Evolutionary conservation across 1,140 invertebrate species (phyloP).

Genomic region (Halyomorpha halys): DNA sequence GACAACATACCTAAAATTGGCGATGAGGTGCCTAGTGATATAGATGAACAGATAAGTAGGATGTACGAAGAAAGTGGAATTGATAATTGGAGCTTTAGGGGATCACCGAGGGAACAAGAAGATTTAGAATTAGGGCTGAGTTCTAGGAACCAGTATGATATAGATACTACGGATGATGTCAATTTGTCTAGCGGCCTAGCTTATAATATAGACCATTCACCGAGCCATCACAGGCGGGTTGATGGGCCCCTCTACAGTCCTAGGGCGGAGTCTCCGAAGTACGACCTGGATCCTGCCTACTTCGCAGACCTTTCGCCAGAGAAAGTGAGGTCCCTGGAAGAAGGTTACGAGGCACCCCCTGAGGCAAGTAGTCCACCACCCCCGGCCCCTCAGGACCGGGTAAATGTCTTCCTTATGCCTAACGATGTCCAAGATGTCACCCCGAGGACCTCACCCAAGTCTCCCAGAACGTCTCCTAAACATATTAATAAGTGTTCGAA

Average conservation of each 20-base stretch:
- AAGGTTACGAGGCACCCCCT: slow-evolving; percentile 48
- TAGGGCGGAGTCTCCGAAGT: neutral
- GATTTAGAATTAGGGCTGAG: slow-evolving; percentile 11
- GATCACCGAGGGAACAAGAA: slow-evolving; percentile 14
- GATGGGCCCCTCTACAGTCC: slow-evolving; percentile 10
- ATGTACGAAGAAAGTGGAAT: slow-evolving; percentile 52
- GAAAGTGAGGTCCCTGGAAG: slow-evolving; percentile 48
- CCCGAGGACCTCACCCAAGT: slow-evolving; percentile 56
- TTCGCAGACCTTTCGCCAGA: neutral
- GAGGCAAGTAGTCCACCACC: slow-evolving; percentile 61
- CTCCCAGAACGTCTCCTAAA: slow-evolving; percentile 61
- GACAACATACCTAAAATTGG: slow-evolving; percentile 38
- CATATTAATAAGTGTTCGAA: slow-evolving; percentile 52
- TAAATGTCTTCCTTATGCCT: slow-evolving; percentile 29
- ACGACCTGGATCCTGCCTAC: neutral
- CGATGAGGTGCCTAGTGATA: slow-evolving; percentile 52
- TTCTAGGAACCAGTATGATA: slow-evolving; percentile 19
- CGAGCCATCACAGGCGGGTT: slow-evolving; percentile 23
- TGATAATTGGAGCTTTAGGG: slow-evolving; percentile 58
- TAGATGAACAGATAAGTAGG: slow-evolving; percentile 57
- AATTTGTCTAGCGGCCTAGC: slow-evolving; percentile 12
- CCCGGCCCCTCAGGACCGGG: slow-evolving; percentile 50
- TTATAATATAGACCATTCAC: slow-evolving; percentile 38
- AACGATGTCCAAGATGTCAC: slow-evolving; percentile 37
- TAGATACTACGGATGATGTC: slow-evolving; percentile 10